phyloP scores from a whole-genome alignment of 2,797 vertebrate genomes.

The Sphenopsis melanotis region DNA sequence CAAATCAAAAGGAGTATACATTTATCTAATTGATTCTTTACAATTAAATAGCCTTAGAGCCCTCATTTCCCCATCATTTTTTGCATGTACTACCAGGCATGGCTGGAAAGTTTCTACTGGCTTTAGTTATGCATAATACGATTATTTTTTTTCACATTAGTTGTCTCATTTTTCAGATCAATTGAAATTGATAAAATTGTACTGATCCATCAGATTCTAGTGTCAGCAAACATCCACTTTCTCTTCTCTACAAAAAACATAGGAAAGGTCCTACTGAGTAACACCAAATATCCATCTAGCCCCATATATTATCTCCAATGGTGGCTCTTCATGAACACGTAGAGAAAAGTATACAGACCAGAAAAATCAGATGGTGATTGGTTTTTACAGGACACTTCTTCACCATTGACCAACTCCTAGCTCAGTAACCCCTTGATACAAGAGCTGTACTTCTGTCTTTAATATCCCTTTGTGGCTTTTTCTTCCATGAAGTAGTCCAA shows the following conservation, averaged over 20 bases:
- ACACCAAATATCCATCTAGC: background rate
- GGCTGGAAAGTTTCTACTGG: slow-evolving; percentile 3
- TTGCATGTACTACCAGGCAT: background rate
- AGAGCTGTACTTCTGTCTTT: background rate
- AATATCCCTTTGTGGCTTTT: background rate
- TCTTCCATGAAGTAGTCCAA: background rate
- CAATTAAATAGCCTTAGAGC: slow-evolving; percentile 39
- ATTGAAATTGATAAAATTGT: slow-evolving; percentile 10
- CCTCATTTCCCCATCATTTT: slow-evolving; percentile 32
- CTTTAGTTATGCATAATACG: background rate
- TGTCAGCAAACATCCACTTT: background rate
- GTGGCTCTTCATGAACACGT: background rate
- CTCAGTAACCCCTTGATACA: background rate
- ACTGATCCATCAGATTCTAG: background rate
- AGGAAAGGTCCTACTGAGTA: background rate
- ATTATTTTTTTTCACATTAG: background rate
- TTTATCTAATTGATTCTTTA: slow-evolving; percentile 55
- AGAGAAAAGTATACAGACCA: background rate
- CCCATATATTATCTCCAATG: background rate
- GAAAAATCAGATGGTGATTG: background rate
- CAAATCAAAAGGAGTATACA: slow-evolving; percentile 23
- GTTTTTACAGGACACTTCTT: background rate
- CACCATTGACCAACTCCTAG: rapidly evolving
- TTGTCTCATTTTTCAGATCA: background rate
- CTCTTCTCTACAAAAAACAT: background rate